These are phyloP conservation scores for Triops cancriformis DNA, from an alignment of 1,140 invertebrate genomes.

Conservation along the genomic window DNA sequence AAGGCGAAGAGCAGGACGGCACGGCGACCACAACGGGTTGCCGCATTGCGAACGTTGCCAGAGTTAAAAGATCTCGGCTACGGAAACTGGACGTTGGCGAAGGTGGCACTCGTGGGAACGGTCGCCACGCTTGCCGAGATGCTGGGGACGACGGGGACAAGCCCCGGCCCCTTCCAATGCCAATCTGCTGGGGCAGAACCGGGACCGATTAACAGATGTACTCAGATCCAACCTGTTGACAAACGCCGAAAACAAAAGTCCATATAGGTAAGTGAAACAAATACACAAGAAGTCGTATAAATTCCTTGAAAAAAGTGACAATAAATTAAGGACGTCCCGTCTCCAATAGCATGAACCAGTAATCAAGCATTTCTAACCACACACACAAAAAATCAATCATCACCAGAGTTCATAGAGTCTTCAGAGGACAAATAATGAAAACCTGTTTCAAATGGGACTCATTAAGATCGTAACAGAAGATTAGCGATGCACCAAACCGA, in stretches of 20 bases:
- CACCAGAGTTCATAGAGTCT: background rate
- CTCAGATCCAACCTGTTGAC: background rate
- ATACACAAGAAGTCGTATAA: too few species aligned
- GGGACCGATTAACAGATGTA: background rate
- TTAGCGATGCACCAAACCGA: background rate
- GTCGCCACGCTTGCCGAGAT: background rate
- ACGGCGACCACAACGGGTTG: constrained; percentile 32
- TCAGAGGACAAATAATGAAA: background rate
- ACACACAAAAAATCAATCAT: constrained; percentile 12
- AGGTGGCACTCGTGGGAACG: background rate
- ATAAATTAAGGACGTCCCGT: background rate
- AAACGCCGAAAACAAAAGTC: background rate
- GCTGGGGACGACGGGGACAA: constrained; percentile 11
- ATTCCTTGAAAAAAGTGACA: background rate
- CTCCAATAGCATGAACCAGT: background rate
- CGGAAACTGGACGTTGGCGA: background rate
- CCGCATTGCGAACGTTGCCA: constrained; percentile 18
- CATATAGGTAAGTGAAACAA: too few species aligned
- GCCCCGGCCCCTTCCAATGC: constrained; percentile 11
- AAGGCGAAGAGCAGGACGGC: constrained; percentile 28
- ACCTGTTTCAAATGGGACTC: constrained; percentile 1
- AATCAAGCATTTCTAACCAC: background rate
- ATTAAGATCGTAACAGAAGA: constrained; percentile 4
- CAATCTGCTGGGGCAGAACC: background rate
- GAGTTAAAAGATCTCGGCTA: background rate